Evolutionary conservation across 2,113 vertebrate species (phyloP), one percentile per base, ranked within the genome.

Genomic region (Abramis brama): DNA sequence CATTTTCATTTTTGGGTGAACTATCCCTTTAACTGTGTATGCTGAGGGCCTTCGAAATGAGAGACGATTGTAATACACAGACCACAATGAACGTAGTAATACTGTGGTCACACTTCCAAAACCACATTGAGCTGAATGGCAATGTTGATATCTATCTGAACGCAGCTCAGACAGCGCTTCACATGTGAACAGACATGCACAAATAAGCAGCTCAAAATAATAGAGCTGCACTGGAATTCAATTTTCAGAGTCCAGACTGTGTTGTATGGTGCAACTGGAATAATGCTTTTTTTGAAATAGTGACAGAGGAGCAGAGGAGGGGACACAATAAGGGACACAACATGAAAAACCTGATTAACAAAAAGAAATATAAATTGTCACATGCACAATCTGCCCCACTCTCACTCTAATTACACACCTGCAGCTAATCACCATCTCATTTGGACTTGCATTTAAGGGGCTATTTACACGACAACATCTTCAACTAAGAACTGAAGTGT

Each of bases 191-290:
- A 64, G 27, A 39, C 30, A 55, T 62, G 19, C 82, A 80, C 87
- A 90, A 90, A 91, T 86, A 89, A 85, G 90, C 84, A 86, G 74
- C 86, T 87, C 83, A 85, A 87, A 90, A 89, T 86, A 86, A 90
- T 82, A 84, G 83, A 87, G 79, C 12, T 57, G 39, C 78, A 45
- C 78, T 81, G 85, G 59, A 93, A 88, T 92, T 88, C 88, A 91
- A 91, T 93, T 94, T 87, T 78, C 82, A 88, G 87, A 64, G 91
- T 91, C 86, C 89, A 83, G 85, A 80, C 82, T 36, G 64, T 64
- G 86, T 71, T 88, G 82, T 84, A 73, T 83, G 85, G 84, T 87
- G 77, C 62, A 85, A 92, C 84, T 91, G 91, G 89, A 73, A 73
- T 92, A 91, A 81, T 45, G 84, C 62, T 23, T 86, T 86, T 90